Base-by-base conservation (phyloP, 2,888 invertebrate species). In the Agrochola litura region DNA sequence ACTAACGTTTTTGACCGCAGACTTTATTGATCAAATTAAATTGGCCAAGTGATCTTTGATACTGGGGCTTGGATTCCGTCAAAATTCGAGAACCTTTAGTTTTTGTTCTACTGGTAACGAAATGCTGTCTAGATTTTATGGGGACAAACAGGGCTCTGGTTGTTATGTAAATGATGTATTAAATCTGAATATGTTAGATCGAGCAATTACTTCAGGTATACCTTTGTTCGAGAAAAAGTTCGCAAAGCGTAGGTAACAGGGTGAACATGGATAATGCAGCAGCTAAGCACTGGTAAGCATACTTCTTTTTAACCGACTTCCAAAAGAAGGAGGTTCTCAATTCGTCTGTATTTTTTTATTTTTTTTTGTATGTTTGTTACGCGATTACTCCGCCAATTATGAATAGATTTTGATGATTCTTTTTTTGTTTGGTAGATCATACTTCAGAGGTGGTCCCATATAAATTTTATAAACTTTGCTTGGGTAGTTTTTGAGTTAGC, bases 1-100 rank as follows among this genome's bases (percentile, higher is more conserved):
- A 82, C 54, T 88, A 84, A 78, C 86, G 73, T 84, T 87, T 80
- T 73, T 41, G 16, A 76, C 63, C 76, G 64, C 72, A 70, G 58
- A 82, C 73, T 49, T 54, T 75, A 46, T 43, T 60, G 46, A n/a
- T 30, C 5, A 56, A 49, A 88, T 82, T 81, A 86, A 84, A 77
- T 3, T 69, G 56, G 30, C 10, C 70, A 74, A 66, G 58, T 73
- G 19, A 14, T 75, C 58, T 78, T 79, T 66, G 68, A 6, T 19
- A 60, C 14, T 56, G 0, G 8, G 6, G 6, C 5, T 54, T 77
- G 58, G 64, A 82, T 77, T 72, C 70, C n/a, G 77, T 71, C 16
- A 49, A 25, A 22, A 46, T 65, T 65, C 19, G 6, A 43, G 10
- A 65, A 43, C 6, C 65, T 52, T 49, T 10, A 49, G 25, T 73